Conservation (phyloP, 1,140 invertebrate genomes). For the Bilobella aurantiaca region DNA sequence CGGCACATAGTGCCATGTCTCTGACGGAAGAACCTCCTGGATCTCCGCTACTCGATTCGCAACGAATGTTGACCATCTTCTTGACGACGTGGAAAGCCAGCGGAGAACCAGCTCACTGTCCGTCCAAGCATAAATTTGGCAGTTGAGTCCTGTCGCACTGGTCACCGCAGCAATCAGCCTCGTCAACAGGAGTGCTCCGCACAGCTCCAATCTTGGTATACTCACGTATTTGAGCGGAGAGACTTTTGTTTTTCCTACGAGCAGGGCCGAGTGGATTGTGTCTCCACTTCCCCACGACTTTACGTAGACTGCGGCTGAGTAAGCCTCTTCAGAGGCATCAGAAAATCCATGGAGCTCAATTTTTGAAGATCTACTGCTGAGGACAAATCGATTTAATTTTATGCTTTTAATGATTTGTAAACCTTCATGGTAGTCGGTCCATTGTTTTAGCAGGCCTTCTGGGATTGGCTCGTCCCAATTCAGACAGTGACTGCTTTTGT, state of each 20-base stretch:
- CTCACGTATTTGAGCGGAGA: conserved; percentile 24
- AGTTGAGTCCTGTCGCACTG: neutral
- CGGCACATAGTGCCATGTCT: conserved; percentile 33
- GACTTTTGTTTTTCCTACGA: conserved; percentile 24
- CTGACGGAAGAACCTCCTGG: conserved; percentile 28
- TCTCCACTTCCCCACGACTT: neutral
- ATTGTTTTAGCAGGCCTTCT: conserved; percentile 16
- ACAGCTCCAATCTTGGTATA: conserved; percentile 28
- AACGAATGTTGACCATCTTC: conserved; percentile 38
- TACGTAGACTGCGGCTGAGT: conserved; percentile 9
- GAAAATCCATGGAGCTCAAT: conserved; percentile 15
- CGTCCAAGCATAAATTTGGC: conserved; percentile 34
- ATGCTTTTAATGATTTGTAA: conserved; percentile 28
- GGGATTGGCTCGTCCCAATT: conserved; percentile 39
- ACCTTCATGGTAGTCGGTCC: conserved; percentile 30
- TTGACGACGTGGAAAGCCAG: conserved; percentile 35
- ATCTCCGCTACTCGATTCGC: conserved; percentile 38
- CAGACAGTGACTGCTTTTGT: too few relatives aligned
- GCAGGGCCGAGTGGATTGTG: neutral
- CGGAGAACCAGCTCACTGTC: conserved; percentile 39
- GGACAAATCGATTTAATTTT: neutral
- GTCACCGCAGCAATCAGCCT: neutral
- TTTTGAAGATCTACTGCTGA: too few relatives aligned
- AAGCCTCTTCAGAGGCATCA: conserved; percentile 16
- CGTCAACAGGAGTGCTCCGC: conserved; percentile 6